Base-by-base conservation (phyloP, 1,140 invertebrate species). In the Armadillidium nasatum region DNA sequence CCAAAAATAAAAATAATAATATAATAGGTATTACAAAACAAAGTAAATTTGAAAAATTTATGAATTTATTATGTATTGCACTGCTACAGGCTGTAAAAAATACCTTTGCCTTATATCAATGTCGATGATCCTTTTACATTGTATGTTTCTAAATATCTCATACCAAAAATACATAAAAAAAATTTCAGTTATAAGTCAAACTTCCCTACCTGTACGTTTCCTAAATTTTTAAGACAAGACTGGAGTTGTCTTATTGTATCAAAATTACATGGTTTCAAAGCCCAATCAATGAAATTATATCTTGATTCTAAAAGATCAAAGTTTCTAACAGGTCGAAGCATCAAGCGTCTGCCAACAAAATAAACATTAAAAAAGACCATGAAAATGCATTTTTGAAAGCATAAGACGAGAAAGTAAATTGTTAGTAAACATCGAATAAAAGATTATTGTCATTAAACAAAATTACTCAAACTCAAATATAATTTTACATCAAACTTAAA, bases 241-340 rank as follows among this genome's bases (percentile, higher is more conserved):
- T 86, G 86, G 43, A 91, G 82, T 80, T 85, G 87, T 33, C 87
- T 85, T 0, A 88, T 85, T 46, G 89, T 83, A 76, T 88, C 88
- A 70, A 85, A 84, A 83, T 91, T 89, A 7, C 83, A 81, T 0
- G 87, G 83, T 75, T 88, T 83, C 19, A 87, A 80, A 54, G 89
- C 89, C 83, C 89, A 92, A 46, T 87, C 85, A 66, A 92, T 87
- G 23, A 89, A 88, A 79, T 89, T 85, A 54, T 88, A 85, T 73
- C 91, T 85, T 79, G 88, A 84, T 22, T 88, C 84, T 19, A 92
- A 82, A 13, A 87, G 81, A 0, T 85, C 71, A 2, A 86, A 79
- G 81, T 91, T 84, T 69, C 87, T 87, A 7, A 87, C 87, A 7
- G 91, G 91, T 78, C 88, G 87, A 75, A 88, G 83, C 77, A 91